Conservation (phyloP, 2,797 vertebrate genomes). For the Heterohyrax brucei region DNA sequence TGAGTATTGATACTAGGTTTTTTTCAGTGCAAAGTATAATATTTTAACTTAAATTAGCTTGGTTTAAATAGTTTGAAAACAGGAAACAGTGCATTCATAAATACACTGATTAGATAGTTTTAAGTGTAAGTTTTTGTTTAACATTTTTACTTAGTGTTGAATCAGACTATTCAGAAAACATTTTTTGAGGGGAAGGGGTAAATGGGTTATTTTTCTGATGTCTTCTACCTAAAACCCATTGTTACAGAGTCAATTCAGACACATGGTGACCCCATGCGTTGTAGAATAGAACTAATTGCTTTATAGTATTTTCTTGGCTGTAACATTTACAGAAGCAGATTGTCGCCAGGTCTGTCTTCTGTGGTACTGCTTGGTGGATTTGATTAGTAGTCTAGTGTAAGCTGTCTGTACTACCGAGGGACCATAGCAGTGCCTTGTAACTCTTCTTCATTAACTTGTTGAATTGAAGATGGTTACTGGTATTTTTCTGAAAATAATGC, state of each 20-base stretch:
- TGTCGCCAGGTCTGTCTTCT: not conserved
- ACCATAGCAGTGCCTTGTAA: slow-evolving; percentile 28
- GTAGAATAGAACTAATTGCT: not conserved
- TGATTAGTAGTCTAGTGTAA: not conserved
- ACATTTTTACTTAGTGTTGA: slow-evolving; percentile 24
- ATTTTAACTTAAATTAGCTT: slow-evolving; percentile 22
- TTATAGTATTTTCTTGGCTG: not conserved
- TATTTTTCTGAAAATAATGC: no score
- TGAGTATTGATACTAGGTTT: not conserved
- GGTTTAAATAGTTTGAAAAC: slow-evolving; percentile 42
- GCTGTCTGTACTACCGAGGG: not conserved
- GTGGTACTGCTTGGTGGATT: not conserved
- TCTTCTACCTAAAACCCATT: not conserved
- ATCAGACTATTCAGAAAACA: slow-evolving; percentile 53
- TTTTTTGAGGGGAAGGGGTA: not conserved
- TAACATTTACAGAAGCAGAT: not conserved
- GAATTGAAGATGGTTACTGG: not conserved
- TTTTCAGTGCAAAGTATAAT: not conserved
- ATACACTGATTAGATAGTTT: slow-evolving; percentile 30
- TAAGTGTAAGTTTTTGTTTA: slow-evolving; percentile 23
- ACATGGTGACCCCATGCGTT: not conserved
- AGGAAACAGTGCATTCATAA: slow-evolving; percentile 17
- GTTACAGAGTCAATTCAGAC: not conserved
- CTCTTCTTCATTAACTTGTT: slow-evolving; percentile 49
- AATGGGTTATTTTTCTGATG: slow-evolving; percentile 14